Evolutionary conservation across 2,113 vertebrate species (phyloP).

Genomic region (Emydocephalus ijimae): DNA sequence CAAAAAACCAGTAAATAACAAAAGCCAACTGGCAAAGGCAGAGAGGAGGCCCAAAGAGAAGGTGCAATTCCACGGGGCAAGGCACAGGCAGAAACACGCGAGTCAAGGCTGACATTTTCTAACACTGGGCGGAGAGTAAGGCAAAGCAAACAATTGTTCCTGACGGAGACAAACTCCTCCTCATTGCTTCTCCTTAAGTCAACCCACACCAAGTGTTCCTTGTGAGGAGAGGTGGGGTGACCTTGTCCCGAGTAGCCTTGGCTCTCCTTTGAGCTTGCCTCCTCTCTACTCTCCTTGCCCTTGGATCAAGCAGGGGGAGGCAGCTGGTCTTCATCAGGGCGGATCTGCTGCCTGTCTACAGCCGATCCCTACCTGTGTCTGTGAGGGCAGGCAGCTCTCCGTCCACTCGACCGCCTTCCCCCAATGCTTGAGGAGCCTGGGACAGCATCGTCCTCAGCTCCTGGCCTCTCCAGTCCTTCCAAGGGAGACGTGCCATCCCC

Average conservation of each 20-base stretch:
- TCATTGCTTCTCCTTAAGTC: background rate
- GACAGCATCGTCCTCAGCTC: background rate
- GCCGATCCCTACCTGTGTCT: background rate
- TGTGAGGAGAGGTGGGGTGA: background rate
- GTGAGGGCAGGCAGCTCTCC: background rate
- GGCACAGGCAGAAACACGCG: too few relatives aligned
- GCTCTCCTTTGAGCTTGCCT: background rate
- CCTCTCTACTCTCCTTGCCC: background rate
- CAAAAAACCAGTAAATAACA: background rate
- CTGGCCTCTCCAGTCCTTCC: background rate
- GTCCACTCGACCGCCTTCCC: background rate
- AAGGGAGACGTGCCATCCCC: background rate
- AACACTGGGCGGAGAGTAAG: background rate
- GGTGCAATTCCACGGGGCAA: background rate
- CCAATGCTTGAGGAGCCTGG: background rate
- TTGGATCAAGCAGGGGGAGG: background rate
- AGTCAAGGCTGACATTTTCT: background rate
- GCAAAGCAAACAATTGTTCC: background rate
- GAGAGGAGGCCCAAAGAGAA: background rate
- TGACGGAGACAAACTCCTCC: background rate
- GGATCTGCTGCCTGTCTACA: background rate
- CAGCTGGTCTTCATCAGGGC: background rate
- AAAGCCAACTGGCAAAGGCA: background rate
- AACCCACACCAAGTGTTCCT: background rate
- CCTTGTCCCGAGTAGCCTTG: background rate